These are phyloP conservation scores for Ginglymostoma cirratum DNA, from an alignment of 2,113 vertebrate species.

Conservation along the genomic window DNA sequence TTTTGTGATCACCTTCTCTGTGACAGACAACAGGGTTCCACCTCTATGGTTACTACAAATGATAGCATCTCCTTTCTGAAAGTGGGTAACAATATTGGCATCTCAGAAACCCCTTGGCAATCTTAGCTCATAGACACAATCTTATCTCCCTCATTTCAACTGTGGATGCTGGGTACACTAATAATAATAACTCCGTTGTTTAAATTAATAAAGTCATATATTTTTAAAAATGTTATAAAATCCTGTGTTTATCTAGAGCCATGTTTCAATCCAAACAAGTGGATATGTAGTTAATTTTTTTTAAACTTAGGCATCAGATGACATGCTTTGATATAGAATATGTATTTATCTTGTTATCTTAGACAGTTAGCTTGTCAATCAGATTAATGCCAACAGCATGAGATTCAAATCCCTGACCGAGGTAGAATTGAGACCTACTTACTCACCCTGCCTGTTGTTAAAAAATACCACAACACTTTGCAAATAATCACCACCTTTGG, in stretches of 20 bases:
- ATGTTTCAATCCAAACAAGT: neutral
- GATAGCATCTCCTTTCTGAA: too few species aligned
- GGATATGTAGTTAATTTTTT: neutral
- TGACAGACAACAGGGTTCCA: too few species aligned
- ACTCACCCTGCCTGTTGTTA: too few species aligned
- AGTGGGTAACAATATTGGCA: too few species aligned
- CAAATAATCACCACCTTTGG: too few species aligned
- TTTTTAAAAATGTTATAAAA: neutral
- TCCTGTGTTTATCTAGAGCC: neutral
- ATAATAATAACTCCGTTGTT: neutral
- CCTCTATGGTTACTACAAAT: too few species aligned
- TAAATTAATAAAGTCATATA: neutral
- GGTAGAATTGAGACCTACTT: too few species aligned
- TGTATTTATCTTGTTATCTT: neutral
- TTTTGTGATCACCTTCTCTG: too few species aligned
- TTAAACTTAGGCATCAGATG: neutral
- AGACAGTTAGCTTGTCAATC: neutral
- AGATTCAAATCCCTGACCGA: neutral
- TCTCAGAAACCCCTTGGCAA: too few species aligned
- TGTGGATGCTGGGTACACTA: neutral
- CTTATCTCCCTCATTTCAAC: too few species aligned
- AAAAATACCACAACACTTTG: too few species aligned
- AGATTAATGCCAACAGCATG: neutral
- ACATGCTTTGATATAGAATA: neutral
- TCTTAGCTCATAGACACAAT: too few species aligned